phyloP scores from a whole-genome alignment of 2,888 invertebrate species.

The Drosophila affinis region DNA sequence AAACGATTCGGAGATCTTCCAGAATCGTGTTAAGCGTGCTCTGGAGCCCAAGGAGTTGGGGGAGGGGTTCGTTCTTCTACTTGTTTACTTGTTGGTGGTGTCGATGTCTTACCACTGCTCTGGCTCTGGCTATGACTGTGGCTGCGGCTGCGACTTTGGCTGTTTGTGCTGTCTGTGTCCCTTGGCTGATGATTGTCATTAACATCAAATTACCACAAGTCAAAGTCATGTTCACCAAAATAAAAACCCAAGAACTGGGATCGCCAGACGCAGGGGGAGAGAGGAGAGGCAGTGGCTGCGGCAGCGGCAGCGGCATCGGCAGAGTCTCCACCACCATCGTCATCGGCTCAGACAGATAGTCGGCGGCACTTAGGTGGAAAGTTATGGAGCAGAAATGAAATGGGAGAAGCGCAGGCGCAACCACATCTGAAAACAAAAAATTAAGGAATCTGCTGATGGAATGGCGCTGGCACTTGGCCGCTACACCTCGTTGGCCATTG shows the following conservation, averaged over 20 bases:
- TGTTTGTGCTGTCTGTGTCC: slow-evolving; percentile 48
- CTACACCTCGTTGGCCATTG: slow-evolving; percentile 30
- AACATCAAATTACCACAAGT: slow-evolving; percentile 82
- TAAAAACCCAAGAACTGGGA: slow-evolving; percentile 29
- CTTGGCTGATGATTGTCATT: slow-evolving; percentile 77
- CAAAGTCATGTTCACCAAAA: slow-evolving; percentile 72
- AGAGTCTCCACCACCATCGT: slow-evolving; percentile 5
- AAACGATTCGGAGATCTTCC: slow-evolving; percentile 52
- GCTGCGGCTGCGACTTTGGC: not conserved
- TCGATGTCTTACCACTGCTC: slow-evolving; percentile 52
- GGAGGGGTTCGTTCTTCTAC: slow-evolving; percentile 9
- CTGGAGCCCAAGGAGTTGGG: not conserved
- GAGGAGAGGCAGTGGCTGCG: not conserved
- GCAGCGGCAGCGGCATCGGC: not conserved
- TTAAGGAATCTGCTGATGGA: slow-evolving; percentile 6
- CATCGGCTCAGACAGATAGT: slow-evolving; percentile 43
- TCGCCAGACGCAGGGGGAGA: slow-evolving; percentile 7
- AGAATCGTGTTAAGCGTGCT: slow-evolving; percentile 73
- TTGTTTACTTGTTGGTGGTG: slow-evolving; percentile 41
- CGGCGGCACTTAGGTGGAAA: slow-evolving; percentile 55
- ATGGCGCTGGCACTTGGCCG: slow-evolving; percentile 1
- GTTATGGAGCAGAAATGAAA: slow-evolving; percentile 47
- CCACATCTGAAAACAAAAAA: slow-evolving; percentile 21
- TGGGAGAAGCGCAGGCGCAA: slow-evolving; percentile 42
- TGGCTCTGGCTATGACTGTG: not conserved